Conservation (phyloP, 2,888 invertebrate species). For the Ormyrus thymus region DNA sequence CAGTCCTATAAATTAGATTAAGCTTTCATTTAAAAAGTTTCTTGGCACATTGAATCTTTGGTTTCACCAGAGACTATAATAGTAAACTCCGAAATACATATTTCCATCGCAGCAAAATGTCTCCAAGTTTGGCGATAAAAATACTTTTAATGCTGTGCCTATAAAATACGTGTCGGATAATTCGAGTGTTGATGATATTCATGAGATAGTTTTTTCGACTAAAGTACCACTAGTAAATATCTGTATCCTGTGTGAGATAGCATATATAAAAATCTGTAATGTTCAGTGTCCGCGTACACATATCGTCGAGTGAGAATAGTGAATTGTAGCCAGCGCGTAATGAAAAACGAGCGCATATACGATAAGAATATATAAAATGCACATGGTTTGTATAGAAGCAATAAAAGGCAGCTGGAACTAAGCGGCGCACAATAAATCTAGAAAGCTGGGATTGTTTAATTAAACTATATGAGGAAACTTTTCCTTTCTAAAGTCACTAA, state of each 20-base stretch:
- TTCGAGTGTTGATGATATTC: background rate
- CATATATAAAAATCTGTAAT: background rate
- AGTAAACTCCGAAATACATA: too few relatives aligned
- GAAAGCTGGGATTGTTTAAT: constrained; percentile 49
- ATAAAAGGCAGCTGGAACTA: constrained; percentile 19
- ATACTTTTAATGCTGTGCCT: background rate
- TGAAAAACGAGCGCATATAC: constrained; percentile 12
- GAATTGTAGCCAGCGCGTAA: background rate
- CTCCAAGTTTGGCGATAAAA: background rate
- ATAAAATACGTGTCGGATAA: background rate
- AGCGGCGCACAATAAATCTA: constrained; percentile 49
- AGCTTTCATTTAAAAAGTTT: background rate
- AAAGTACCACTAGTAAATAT: background rate
- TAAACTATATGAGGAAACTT: constrained; percentile 49
- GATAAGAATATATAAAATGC: background rate
- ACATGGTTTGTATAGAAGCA: constrained; percentile 13
- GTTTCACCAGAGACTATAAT: background rate
- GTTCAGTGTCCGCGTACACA: background rate
- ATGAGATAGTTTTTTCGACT: too few relatives aligned
- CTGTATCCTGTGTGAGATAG: background rate
- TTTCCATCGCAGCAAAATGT: too few relatives aligned
- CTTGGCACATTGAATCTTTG: background rate
- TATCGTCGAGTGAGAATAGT: background rate
- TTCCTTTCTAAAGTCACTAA: constrained; percentile 42
- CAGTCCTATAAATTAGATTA: background rate